Base-by-base conservation (phyloP, 1,140 invertebrate species). In the Conopomorpha cramerella region DNA sequence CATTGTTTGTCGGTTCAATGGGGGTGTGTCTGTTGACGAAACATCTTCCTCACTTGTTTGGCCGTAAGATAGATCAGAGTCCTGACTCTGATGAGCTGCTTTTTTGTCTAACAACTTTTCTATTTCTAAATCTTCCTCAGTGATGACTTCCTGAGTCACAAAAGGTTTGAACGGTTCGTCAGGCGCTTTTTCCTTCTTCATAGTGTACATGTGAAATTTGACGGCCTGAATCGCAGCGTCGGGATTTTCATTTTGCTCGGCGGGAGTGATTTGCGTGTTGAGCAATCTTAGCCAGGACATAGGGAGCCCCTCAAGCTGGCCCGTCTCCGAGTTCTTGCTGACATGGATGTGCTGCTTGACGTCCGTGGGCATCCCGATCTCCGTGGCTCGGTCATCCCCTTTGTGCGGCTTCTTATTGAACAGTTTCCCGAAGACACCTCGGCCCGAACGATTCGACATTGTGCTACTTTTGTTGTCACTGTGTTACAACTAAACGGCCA, bases 171-270 rank as follows among this genome's bases (percentile, higher is more conserved):
- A 87, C 25, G 81, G 80, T 44, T 81, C 78, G 36, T 72, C 54
- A 18, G 55, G 60, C n/a, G 81, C 80, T 18, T 84, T 84, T 55
- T 86, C 86, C 42, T 88, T 88, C 51, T 89, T 90, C 30, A 91
- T 89, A 1, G 87, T 87, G 64, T 91, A 90, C 59, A 93, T 93
- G 59, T 95, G 96, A 62, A 91, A 96, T 54, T 94, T 93, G 17
- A 98, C 84, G 2, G 95, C 95, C 64, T 95, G 90, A 14, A 80
- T 81, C 0, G 81, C 82, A 13, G 94, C 94, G 48, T 90, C 86
- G 1, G 95, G 94, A 80, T 98, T 94, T 53, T 96, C 86, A 62
- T 89, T 84, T 67, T 96, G 92, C 65, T 98, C 95, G 29, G 84
- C 86, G 45, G 86, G 84, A 19, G 91, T 91, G 45, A 98, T 93